Percentiles rank a stretch among this genome's conserved stretches.
Evolutionary conservation across 2,888 invertebrate genomes (phyloP).

Genomic region (Drosophila anomalata): DNA sequence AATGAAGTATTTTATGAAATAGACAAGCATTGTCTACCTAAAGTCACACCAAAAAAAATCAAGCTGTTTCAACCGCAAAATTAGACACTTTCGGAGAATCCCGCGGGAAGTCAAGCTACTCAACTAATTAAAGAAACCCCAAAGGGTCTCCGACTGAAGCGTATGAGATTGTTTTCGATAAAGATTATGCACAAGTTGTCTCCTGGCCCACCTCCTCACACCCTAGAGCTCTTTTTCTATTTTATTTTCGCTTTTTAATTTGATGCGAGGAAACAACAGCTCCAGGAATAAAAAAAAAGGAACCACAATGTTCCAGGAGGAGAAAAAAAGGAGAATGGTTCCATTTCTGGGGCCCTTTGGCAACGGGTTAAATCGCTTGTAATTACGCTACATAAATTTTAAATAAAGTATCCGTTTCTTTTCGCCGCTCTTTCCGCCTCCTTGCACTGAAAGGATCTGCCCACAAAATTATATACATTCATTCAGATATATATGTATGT

Average conservation of each 20-base stretch:
- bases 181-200: conserved; percentile 71
- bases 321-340: conserved; percentile 13
- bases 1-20: background rate
- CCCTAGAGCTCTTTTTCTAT: conserved; percentile 23
- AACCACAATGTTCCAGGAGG: conserved; percentile 1
- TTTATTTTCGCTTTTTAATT: conserved; percentile 48
- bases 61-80: conserved; percentile 13
- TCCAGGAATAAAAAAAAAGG: conserved; percentile 17
- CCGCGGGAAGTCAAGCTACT: conserved; percentile 16
- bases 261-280: conserved; percentile 31
- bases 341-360: conserved; percentile 38
- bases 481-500: conserved; percentile 5
- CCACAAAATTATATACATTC: conserved; percentile 19
- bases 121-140: conserved; percentile 60
- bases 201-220: background rate
- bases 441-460: conserved; percentile 44
- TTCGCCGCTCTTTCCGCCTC: conserved; percentile 63
- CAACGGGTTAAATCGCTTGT: conserved; percentile 79
- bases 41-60: background rate
- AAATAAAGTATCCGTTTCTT: conserved; percentile 79
- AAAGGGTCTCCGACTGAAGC: conserved; percentile 24
- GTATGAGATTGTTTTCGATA: conserved; percentile 67
- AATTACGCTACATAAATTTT: conserved; percentile 80
- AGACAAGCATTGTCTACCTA: background rate
- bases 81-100: background rate